These are phyloP conservation scores for Entomyzon cyanotis DNA, from an alignment of 2,113 vertebrate species.

Conservation along the genomic window DNA sequence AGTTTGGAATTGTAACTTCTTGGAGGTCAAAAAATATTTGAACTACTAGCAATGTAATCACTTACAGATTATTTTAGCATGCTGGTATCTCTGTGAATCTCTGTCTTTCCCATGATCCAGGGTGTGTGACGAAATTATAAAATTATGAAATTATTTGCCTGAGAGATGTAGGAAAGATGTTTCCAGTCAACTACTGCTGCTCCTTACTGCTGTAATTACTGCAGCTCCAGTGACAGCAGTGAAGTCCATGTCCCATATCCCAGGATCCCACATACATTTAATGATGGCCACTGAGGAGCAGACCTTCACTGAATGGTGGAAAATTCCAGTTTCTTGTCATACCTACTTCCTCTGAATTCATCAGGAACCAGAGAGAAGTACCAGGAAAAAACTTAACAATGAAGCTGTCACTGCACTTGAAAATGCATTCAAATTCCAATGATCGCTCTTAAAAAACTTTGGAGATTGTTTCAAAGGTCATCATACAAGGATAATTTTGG, in stretches of 20 bases:
- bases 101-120: neutral
- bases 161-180: neutral
- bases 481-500: neutral
- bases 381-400: neutral
- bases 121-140: neutral
- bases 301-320: neutral
- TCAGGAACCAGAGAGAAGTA: neutral
- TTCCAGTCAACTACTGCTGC: neutral
- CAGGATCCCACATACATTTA: accelerated
- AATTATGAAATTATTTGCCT: neutral
- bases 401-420: neutral
- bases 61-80: neutral
- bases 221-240: neutral
- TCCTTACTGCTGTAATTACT: neutral
- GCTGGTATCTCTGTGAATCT: neutral
- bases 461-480: neutral
- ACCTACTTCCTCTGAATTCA: neutral
- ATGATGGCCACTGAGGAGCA: neutral
- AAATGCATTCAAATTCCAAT: neutral
- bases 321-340: neutral
- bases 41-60: neutral
- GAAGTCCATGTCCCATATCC: neutral
- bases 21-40: neutral
- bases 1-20: neutral
- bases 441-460: neutral